Conservation (phyloP, 2,797 vertebrate genomes). For the Lepilemur septentrionalis region DNA sequence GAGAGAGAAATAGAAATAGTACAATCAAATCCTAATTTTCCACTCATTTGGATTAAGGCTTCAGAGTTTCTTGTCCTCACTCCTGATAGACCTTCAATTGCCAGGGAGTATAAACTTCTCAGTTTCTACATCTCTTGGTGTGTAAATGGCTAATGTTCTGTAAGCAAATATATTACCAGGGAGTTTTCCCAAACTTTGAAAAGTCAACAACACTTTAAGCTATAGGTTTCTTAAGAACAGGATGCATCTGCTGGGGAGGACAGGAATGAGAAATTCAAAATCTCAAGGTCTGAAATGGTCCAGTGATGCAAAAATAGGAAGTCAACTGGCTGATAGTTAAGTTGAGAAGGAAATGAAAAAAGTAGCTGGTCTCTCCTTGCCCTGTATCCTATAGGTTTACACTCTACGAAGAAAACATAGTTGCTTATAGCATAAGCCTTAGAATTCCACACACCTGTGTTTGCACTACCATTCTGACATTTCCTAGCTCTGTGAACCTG, state of each 20-base stretch:
- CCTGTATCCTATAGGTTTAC: background rate
- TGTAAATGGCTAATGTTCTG: constrained; percentile 25
- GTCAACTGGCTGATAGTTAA: background rate
- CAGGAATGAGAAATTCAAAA: background rate
- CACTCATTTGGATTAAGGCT: background rate
- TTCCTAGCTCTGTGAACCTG: background rate
- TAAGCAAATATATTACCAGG: constrained; percentile 17
- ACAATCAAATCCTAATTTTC: constrained; percentile 3
- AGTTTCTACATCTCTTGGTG: background rate
- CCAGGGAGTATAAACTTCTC: background rate
- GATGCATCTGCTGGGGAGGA: background rate
- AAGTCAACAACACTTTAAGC: background rate
- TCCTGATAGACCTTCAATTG: background rate
- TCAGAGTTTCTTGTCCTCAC: background rate
- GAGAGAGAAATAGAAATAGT: background rate
- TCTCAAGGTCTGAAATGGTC: constrained; percentile 29
- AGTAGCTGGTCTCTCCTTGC: background rate
- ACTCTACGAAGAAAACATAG: background rate
- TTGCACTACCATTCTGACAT: background rate
- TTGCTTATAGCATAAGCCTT: background rate
- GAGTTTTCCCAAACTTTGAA: background rate
- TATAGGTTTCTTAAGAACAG: constrained; percentile 31
- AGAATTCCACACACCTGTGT: background rate
- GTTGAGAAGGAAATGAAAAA: background rate
- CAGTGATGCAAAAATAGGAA: background rate